Conservation (phyloP, 2,888 invertebrate species). For the Leucophenga montana region DNA sequence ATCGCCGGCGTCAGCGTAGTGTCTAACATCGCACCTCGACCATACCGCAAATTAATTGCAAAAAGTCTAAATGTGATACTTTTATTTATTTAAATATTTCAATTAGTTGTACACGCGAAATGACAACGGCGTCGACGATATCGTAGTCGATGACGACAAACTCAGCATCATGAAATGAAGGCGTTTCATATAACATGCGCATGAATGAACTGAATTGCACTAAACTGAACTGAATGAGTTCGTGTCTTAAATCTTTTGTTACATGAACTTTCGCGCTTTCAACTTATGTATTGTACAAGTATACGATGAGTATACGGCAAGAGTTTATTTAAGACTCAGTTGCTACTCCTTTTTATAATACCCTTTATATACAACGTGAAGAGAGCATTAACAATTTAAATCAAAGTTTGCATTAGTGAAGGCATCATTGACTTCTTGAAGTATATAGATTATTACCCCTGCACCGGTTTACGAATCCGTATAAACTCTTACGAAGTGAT, state of each 20-base stretch:
- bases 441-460: too few relatives aligned
- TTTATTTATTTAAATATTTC: slow-evolving; percentile 60
- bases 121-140: not conserved
- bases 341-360: too few relatives aligned
- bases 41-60: slow-evolving; percentile 49
- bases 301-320: too few relatives aligned
- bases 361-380: too few relatives aligned
- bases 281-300: too few relatives aligned
- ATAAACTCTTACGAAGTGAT: too few relatives aligned
- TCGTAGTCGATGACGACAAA: slow-evolving; percentile 16
- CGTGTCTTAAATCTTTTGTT: slow-evolving; percentile 35
- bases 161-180: slow-evolving; percentile 49
- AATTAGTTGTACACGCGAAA: slow-evolving; percentile 50
- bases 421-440: too few relatives aligned
- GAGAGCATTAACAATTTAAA: too few relatives aligned
- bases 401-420: too few relatives aligned
- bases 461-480: too few relatives aligned
- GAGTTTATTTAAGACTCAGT: too few relatives aligned
- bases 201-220: not conserved
- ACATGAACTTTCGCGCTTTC: slow-evolving; percentile 16
- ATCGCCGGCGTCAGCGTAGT: not conserved
- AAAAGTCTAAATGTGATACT: slow-evolving; percentile 55
- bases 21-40: slow-evolving; percentile 1
- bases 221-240: slow-evolving; percentile 15
- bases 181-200: slow-evolving; percentile 36